phyloP scores from a whole-genome alignment of 2,888 invertebrate species.

The Cistogaster globosa region DNA sequence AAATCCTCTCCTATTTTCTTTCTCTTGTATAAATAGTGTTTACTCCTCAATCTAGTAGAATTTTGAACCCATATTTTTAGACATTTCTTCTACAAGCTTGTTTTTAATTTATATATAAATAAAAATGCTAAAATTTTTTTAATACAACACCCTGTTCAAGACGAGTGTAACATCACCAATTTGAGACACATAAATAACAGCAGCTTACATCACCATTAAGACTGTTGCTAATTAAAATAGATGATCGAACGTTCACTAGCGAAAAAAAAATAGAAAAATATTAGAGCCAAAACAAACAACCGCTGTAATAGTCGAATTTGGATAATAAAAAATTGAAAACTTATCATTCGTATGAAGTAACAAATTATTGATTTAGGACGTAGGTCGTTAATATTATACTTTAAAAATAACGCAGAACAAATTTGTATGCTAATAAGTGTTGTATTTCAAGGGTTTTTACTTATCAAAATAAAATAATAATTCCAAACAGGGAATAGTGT shows the following conservation, averaged over 20 bases:
- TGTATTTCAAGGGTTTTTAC: not conserved
- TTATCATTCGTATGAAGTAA: slow-evolving; percentile 15
- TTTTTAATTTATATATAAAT: too few relatives aligned
- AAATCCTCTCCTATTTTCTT: too few relatives aligned
- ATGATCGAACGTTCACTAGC: slow-evolving; percentile 74
- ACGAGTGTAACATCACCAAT: not conserved
- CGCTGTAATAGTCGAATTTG: slow-evolving; percentile 36
- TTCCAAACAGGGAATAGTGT: slow-evolving; percentile 33
- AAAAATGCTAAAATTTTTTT: too few relatives aligned
- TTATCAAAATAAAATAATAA: not conserved
- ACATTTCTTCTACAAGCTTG: too few relatives aligned
- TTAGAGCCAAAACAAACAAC: slow-evolving; percentile 13
- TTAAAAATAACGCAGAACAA: not conserved
- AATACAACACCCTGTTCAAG: slow-evolving; percentile 14
- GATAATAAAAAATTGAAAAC: slow-evolving; percentile 47
- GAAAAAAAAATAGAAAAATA: not conserved
- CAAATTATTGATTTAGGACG: slow-evolving; percentile 69
- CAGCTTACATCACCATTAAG: slow-evolving; percentile 69
- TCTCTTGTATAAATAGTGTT: too few relatives aligned
- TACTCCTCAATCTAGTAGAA: too few relatives aligned
- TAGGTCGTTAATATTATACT: slow-evolving; percentile 35
- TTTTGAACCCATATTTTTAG: too few relatives aligned
- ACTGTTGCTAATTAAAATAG: slow-evolving; percentile 75
- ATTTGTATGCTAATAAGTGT: not conserved
- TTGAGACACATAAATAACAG: slow-evolving; percentile 40